Conservation (phyloP, 2,797 vertebrate genomes). For the Poeciliopsis paucimaculata region DNA sequence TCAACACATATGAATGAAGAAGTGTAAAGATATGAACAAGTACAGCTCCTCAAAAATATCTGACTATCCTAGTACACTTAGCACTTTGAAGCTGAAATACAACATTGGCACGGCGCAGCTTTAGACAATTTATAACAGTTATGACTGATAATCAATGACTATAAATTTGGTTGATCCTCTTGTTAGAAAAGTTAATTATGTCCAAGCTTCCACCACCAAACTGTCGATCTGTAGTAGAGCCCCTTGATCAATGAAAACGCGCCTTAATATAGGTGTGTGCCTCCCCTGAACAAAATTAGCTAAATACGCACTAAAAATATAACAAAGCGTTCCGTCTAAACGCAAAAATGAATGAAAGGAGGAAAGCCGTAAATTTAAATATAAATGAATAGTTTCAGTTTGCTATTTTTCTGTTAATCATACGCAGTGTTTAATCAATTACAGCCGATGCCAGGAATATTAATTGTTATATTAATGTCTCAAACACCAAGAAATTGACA, state of each 20-base stretch:
- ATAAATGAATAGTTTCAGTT: background rate
- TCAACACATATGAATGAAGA: background rate
- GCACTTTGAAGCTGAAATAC: background rate
- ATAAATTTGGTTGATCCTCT: background rate
- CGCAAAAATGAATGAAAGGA: background rate
- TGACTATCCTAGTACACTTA: background rate
- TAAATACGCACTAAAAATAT: background rate
- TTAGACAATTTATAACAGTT: slow-evolving; percentile 8
- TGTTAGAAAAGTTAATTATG: background rate
- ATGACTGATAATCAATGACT: background rate
- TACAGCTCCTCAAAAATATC: background rate
- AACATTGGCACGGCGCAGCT: background rate
- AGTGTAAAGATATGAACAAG: background rate
- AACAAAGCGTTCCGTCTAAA: background rate
- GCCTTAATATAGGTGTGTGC: background rate
- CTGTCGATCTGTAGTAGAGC: background rate
- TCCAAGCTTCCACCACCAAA: background rate
- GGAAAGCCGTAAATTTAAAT: background rate
- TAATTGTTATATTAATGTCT: background rate
- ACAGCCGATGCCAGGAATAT: slow-evolving; percentile 13
- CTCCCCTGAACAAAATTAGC: background rate
- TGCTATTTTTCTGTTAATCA: background rate
- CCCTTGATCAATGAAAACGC: background rate
- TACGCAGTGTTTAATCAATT: background rate
- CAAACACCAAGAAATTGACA: slow-evolving; percentile 8